Base-by-base conservation (phyloP, 2,113 vertebrate genomes). In the Jaculus jaculus region DNA sequence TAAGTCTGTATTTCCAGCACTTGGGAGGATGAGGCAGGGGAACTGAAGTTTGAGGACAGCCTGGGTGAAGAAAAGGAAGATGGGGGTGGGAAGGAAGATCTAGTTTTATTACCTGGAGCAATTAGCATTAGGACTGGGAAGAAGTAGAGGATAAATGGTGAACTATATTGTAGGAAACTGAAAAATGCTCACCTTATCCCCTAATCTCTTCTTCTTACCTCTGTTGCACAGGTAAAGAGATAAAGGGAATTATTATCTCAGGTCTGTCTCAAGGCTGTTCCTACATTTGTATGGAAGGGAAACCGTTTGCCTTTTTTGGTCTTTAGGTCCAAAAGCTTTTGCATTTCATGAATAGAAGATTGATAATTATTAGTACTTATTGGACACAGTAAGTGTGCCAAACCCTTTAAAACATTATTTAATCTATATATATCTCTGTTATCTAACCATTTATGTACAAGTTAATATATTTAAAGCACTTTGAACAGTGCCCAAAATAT, bases 271-370 rank as follows among this genome's bases (percentile, higher is more conserved):
- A 42, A 54, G 4, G 7, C 51, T 65, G 7, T 73, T 77, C n/a
- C 30, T 91, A 20, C 7, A 15, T 60, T 39, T 82, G 37, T 10
- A 42, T 66, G 23, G 34, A 79, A 81, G 23, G 66, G 60, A 82
- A 93, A 9, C 28, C 51, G 24, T 79, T 85, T 92, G 37, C 34
- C 63, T 93, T 85, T 81, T 94, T 68, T 63, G 12, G 18, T 68
- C 65, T 93, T 77, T 89, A 80, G 26, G 20, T 92, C 51, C 42
- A 42, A 88, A 75, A 73, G 82, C 21, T 79, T 95, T 84, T 61
- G 74, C 20, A 85, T 88, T 95, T 90, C 32, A 78, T 68, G 75
- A 86, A 18, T n/a, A 80, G 77, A 94, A 91, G 13, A 92, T 72
- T 60, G 66, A 66, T 89, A 82, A 85, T 82, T 69, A 72, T 71